Conservation (phyloP, 2,113 vertebrate species). For the Poecilia latipinna region DNA sequence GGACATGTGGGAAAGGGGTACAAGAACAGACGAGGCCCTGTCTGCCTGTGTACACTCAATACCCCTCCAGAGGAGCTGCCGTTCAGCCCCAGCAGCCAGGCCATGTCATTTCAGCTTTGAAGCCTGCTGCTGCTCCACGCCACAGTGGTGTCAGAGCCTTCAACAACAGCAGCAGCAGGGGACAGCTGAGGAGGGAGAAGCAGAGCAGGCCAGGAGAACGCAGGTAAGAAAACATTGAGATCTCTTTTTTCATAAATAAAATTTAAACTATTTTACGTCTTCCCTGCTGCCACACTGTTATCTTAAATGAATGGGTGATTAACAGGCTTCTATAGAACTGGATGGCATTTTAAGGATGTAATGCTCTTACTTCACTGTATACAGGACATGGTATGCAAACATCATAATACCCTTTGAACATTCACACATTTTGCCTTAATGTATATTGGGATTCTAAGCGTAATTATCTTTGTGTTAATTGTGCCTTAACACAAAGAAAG, state of each 20-base stretch:
- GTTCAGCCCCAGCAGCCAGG: constrained; percentile 63
- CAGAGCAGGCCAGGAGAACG: constrained; percentile 67
- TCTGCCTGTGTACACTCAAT: constrained; percentile 77
- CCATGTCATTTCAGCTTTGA: constrained; percentile 84
- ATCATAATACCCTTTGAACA: too few relatives aligned
- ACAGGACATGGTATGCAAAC: too few relatives aligned
- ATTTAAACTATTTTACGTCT: not conserved
- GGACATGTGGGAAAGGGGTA: constrained; percentile 89
- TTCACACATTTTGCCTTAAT: too few relatives aligned
- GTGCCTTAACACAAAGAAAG: too few relatives aligned
- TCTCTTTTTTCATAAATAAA: not conserved
- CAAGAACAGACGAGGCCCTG: constrained; percentile 90
- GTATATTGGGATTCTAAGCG: not conserved
- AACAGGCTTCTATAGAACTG: not conserved
- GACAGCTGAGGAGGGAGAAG: constrained; percentile 42
- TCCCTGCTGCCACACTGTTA: not conserved
- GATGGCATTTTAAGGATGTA: too few relatives aligned
- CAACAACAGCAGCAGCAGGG: constrained; percentile 46
- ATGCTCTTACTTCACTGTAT: too few relatives aligned
- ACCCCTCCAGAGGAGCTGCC: constrained; percentile 59
- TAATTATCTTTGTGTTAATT: not conserved
- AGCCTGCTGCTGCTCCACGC: constrained; percentile 83
- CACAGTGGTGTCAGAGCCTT: constrained; percentile 52
- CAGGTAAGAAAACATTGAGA: constrained; percentile 85
- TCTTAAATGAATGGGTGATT: not conserved